Evolutionary conservation across 2,113 vertebrate genomes (phyloP).

Genomic region (Hemibagrus wyckioides): DNA sequence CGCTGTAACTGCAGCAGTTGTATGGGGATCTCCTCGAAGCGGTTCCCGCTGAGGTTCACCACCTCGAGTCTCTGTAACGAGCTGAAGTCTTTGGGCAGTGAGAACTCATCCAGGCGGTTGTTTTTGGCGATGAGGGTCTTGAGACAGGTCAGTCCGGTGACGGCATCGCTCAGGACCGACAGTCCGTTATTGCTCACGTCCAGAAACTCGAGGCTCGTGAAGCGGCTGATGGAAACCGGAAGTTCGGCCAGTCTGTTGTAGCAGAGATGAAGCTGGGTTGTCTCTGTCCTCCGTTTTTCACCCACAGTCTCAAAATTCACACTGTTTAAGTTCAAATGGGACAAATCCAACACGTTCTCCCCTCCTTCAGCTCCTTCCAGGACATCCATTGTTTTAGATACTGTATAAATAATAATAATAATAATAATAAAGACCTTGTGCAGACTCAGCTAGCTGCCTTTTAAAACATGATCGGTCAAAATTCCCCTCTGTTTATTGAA

Average conservation of each 20-base stretch:
- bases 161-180: conserved; percentile 77
- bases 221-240: conserved; percentile 74
- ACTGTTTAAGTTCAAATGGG: conserved; percentile 72
- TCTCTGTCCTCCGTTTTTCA: conserved; percentile 72
- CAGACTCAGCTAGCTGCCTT: not conserved
- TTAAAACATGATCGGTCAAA: not conserved
- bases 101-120: conserved; percentile 87
- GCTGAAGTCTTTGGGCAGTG: conserved; percentile 87
- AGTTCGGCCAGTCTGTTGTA: conserved; percentile 79
- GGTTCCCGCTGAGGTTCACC: conserved; percentile 93
- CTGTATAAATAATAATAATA: not conserved
- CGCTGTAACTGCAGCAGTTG: conserved; percentile 79
- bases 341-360: conserved; percentile 76
- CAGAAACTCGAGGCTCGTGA: conserved; percentile 83
- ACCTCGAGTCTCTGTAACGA: conserved; percentile 80
- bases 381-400: conserved; percentile 70
- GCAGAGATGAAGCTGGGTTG: conserved; percentile 79
- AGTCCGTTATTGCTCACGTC: conserved; percentile 91
- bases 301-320: conserved; percentile 67
- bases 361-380: conserved; percentile 58
- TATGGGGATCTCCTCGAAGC: conserved; percentile 85
- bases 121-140: conserved; percentile 91
- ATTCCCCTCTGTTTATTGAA: not conserved
- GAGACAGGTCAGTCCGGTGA: conserved; percentile 78
- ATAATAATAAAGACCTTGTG: not conserved